phyloP scores from a whole-genome alignment of 2,888 invertebrate species.

The Macrosiphum euphorbiae region DNA sequence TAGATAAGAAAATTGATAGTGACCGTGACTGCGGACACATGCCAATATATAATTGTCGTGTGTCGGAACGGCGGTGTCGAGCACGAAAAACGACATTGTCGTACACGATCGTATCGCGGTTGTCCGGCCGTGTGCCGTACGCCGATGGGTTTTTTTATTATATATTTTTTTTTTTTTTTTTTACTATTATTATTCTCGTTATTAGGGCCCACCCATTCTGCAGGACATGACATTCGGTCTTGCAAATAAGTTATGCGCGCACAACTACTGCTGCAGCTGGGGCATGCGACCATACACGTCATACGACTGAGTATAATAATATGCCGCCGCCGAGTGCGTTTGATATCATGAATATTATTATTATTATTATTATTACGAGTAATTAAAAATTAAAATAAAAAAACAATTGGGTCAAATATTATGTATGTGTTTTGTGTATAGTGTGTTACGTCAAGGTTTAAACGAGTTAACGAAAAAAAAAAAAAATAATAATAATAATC shows the following conservation, averaged over 20 bases:
- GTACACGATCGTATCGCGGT: conserved; percentile 50
- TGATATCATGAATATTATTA: conserved; percentile 38
- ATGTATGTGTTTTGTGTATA: not conserved
- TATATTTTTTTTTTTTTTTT: not conserved
- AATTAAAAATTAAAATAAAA: conserved; percentile 32
- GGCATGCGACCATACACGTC: conserved; percentile 2
- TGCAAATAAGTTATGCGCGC: conserved; percentile 42
- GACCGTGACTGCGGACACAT: conserved; percentile 55
- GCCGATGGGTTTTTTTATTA: conserved; percentile 42
- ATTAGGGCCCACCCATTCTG: conserved; percentile 56
- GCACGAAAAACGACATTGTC: conserved; percentile 60
- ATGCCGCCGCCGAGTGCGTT: not conserved
- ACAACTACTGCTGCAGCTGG: not conserved
- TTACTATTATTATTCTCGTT: conserved; percentile 34
- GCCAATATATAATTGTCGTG: conserved; percentile 54
- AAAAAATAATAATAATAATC: not conserved
- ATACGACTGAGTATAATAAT: not conserved
- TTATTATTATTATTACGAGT: conserved; percentile 37
- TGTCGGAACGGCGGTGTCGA: conserved; percentile 47
- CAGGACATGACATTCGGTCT: conserved; percentile 42
- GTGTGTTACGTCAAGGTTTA: conserved; percentile 28
- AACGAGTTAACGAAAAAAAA: conserved; percentile 38
- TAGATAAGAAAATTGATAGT: conserved; percentile 37
- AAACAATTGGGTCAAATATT: conserved; percentile 53
- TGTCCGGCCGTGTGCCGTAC: conserved; percentile 34